Evolutionary conservation across 2,797 vertebrate genomes (phyloP), one percentile per base, ranked within the genome.

Genomic region (Neostethus bicornis): DNA sequence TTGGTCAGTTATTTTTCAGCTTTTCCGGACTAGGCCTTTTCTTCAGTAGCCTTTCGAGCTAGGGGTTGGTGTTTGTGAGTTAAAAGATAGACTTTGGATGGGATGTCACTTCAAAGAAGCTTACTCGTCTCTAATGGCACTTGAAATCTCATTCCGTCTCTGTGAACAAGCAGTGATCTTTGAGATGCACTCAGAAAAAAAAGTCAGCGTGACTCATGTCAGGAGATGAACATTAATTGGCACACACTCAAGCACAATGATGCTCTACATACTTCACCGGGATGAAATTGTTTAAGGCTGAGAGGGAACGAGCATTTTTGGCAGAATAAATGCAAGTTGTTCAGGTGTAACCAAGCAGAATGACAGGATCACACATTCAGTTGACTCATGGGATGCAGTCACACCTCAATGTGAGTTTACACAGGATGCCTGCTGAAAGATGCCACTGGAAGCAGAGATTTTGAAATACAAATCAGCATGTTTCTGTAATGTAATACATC

Each of bases 211-310:
- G 49, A 20, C 51, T 73, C 3, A 4, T 44, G 53, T 49, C 60
- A 50, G 28, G 31, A 47, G 51, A 75, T 66, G 57, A 66, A 62
- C 59, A 52, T 60, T 60, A 17, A 52, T 51, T 57, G 51, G 39
- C 38, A 20, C 41, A 45, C 24, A 41, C 44, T 73, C 63, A 32
- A 66, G 59, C 3, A 1, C 9, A 8, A 65, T 28, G 47, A 28
- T 56, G 78, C 60, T 75, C 76, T 60, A 61, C 41, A 42, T 20
- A 42, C 56, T 47, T 39, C 14, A 53, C 54, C 57, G 26, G 50
- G 48, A 54, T 37, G 51, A 24, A 56, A 56, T 72, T 62, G 41
- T 67, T 61, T 20, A 35, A 51, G 32, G 39, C 50, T 35, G n/a
- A 37, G 41, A 39, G 20, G 38, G 39, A 23, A 21, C 38, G 28